Base-by-base conservation (phyloP, 92 coral and sea anemone species). In the Actinernus sp. region DNA sequence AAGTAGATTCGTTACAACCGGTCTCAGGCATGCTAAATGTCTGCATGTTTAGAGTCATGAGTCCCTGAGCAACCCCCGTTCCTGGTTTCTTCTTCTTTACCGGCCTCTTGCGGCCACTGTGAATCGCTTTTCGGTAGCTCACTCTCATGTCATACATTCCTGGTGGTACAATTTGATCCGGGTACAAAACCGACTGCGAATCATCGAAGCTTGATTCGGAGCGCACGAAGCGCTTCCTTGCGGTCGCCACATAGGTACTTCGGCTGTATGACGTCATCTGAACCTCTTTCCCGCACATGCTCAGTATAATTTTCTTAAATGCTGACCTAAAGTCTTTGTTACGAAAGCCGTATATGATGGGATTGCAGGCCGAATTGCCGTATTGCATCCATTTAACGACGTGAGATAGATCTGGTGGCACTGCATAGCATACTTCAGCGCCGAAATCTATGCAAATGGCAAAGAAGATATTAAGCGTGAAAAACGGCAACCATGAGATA, bases 151-250 rank as follows among this genome's bases (percentile, higher is more conserved):
- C 97, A 54, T 80, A 90, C 78, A 88, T 79, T 21, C 81, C 91
- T 2, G 81, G 78, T 5, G 76, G 47, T 2, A 82, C 53, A 17
- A 75, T 28, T 29, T 81, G 92, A 0, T 84, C 83, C 0, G 92
- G 73, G 27, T 41, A 71, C 29, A 90, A 49, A 17, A 86, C 83
- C 19, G 97, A 88, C 28, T 89, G 81, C 0, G 95, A 86, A 19
- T 86, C 90, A 31, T 88, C 97, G 59, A 86, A 86, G 54, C 97
- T 90, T n/a, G 97, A 90, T 3, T 90, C 92, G 23, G 82, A 71
- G 3, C 64, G 86, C 65, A 81, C 58, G 21, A 67, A 45, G 1
- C 89, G 31, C 22, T 41, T 73, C 14, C 63, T 82, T 2, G 74
- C 41, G 12, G 75, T 62, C 34, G 70, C 67, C n/a, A 76, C 82